Evolutionary conservation across 2,888 invertebrate species (phyloP), one percentile per base, ranked within the genome.

Genomic region (Portevinia maculata): DNA sequence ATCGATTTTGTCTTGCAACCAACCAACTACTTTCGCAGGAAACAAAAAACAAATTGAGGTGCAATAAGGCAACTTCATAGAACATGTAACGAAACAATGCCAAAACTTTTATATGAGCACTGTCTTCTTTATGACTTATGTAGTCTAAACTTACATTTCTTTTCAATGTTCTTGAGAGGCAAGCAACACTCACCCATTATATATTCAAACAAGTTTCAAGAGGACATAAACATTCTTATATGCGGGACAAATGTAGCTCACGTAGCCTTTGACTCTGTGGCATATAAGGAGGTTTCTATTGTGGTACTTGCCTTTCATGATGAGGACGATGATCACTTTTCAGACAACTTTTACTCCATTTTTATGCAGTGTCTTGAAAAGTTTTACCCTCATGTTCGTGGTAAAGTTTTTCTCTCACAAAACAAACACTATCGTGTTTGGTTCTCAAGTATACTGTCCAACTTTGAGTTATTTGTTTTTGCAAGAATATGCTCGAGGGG

Each of bases 51-150:
- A 41, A 57, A 64, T 64, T 75, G 62, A 81, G 62, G 70, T 75
- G 64, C 76, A 78, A 52, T 70, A 65, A 53, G 59, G 37, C 50
- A 83, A 55, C 48, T 70, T 62, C 15, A 70, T 76, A 78, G 76
- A 83, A 76, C 65, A 78, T 64, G 59, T 60, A 48, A 67, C 65
- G 65, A 53, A 41, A 83, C 78, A 83, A 78, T 71, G 53, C 46
- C 11, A 83, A 24, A 78, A 83, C 62, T 65, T 78, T 71, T 65
- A 34, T 75, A 41, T 37, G 32, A 7, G 37, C 37, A 70, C 28
- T 55, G 53, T 75, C 75, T 75, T 70, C 46, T 59, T 71, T 76
- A 81, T 81, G 81, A 81, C 81, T 81, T 76, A 67, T 78, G 81
- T 71, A 67, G 65, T 67, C 34, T 55, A 28, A 71, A 65, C 65